phyloP scores from a whole-genome alignment of 1,140 invertebrate species.

The Telenomus remus region DNA sequence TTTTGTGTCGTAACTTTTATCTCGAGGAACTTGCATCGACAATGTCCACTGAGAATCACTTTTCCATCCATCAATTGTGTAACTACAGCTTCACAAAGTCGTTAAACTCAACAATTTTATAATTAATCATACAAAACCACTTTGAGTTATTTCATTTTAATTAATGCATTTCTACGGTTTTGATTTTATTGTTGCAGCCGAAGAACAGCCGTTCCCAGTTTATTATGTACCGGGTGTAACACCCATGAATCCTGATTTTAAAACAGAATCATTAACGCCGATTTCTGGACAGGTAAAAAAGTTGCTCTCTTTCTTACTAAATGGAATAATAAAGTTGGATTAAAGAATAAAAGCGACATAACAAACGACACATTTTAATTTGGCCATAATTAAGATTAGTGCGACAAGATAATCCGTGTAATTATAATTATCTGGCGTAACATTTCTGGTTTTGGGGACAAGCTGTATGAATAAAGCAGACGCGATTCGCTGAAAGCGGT shows the following conservation, averaged over 20 bases:
- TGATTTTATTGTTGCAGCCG: slow-evolving; percentile 52
- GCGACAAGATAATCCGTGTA: too few relatives aligned
- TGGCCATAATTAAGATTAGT: not conserved
- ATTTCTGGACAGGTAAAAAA: slow-evolving; percentile 67
- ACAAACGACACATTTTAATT: slow-evolving; percentile 12
- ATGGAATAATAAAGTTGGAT: too few relatives aligned
- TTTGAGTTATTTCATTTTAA: too few relatives aligned
- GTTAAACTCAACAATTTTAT: too few relatives aligned
- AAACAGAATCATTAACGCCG: slow-evolving; percentile 56
- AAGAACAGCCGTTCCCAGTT: slow-evolving; percentile 66
- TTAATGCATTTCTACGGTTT: too few relatives aligned
- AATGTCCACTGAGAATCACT: not conserved
- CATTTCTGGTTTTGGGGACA: too few relatives aligned
- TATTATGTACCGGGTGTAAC: slow-evolving; percentile 65
- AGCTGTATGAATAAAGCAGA: too few relatives aligned
- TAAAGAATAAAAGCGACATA: not conserved
- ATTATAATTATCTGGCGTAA: too few relatives aligned
- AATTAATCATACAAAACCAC: too few relatives aligned
- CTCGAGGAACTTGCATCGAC: not conserved
- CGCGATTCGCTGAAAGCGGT: too few relatives aligned
- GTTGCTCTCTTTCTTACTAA: too few relatives aligned
- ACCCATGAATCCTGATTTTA: slow-evolving; percentile 52
- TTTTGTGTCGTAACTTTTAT: not conserved
- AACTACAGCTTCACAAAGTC: too few relatives aligned
- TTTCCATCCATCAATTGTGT: not conserved